Evolutionary conservation across 2,113 vertebrate species (phyloP), one percentile per base, ranked within the genome.

Genomic region (Takifugu bimaculatus): DNA sequence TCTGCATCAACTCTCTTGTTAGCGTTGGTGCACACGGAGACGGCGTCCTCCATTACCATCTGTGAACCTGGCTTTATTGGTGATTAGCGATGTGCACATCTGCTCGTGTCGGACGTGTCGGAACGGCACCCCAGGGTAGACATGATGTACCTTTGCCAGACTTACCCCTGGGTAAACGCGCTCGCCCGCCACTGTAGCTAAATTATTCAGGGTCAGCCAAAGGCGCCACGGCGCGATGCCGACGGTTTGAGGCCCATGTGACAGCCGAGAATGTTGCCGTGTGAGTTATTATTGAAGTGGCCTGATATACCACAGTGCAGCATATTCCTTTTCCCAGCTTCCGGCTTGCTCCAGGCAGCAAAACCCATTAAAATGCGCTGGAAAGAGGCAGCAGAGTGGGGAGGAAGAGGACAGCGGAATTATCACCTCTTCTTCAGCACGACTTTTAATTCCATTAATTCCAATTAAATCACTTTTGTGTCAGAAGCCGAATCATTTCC

Each of bases 191-290:
- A 42, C 65, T 57, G 42, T 65, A 60, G 66, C 44, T 81, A 52
- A 83, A 88, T 85, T 77, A 86, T 83, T 84, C 74, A 78, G 73
- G 62, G 43, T 60, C 71, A 54, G 73, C 74, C 77, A 72, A 70
- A 74, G 79, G 81, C 75, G 20, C 70, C 58, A 68, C 29, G 61
- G 74, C 63, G 68, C 65, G 75, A 60, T 61, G 48, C 56, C 77
- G 77, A 80, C 73, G 71, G 73, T 81, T 80, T 77, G 77, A 73
- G 64, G 77, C 29, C 73, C 68, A 68, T 75, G 58, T 79, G 78
- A 76, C 70, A 77, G 71, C 79, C 54, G 43, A 67, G 71, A 71
- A 74, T 75, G 79, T 80, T 80, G 77, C 79, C 77, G 68, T 72
- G 67, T 76, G 69, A 80, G 67, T 82, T 79, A 81, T 77, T 80